A percentile compares a stretch with the other conserved stretches of the same genome.
These are phyloP conservation scores for Platysternon megacephalum DNA, from an alignment of 2,113 vertebrate species.

Conservation along the genomic window DNA sequence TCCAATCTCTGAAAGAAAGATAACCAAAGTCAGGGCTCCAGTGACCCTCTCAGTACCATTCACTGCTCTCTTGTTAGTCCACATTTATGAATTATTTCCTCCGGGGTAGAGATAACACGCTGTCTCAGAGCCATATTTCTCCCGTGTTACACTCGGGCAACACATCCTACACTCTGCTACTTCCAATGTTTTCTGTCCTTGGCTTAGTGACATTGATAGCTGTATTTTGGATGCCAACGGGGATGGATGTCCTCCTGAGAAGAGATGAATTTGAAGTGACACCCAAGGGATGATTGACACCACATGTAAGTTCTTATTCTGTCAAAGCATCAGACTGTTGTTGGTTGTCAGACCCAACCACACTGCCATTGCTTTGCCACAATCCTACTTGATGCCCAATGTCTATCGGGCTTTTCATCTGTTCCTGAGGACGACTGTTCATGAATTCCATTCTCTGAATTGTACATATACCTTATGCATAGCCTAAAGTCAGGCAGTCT, in stretches of 20 bases:
- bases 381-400: slow-evolving; percentile 57
- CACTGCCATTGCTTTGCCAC: slow-evolving; percentile 39
- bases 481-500: slow-evolving; percentile 42
- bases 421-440: not conserved
- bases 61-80: not conserved
- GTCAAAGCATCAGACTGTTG: slow-evolving; percentile 67
- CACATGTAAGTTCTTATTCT: slow-evolving; percentile 72
- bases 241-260: slow-evolving; percentile 49
- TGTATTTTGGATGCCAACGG: slow-evolving; percentile 49
- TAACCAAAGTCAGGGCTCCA: accelerated
- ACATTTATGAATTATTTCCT: not conserved
- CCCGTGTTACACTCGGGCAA: accelerated
- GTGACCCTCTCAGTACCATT: not conserved
- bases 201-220: slow-evolving; percentile 56
- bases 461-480: slow-evolving; percentile 19
- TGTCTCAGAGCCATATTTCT: not conserved
- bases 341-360: slow-evolving; percentile 67
- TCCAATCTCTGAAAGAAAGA: not conserved
- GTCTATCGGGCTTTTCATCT: slow-evolving; percentile 65
- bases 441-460: not conserved
- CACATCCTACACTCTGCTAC: not conserved
- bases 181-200: slow-evolving; percentile 35
- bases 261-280: slow-evolving; percentile 66
- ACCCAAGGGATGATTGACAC: slow-evolving; percentile 67
- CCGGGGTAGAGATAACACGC: not conserved